Conservation (phyloP, 2,113 vertebrate genomes). For the Sylvia atricapilla region DNA sequence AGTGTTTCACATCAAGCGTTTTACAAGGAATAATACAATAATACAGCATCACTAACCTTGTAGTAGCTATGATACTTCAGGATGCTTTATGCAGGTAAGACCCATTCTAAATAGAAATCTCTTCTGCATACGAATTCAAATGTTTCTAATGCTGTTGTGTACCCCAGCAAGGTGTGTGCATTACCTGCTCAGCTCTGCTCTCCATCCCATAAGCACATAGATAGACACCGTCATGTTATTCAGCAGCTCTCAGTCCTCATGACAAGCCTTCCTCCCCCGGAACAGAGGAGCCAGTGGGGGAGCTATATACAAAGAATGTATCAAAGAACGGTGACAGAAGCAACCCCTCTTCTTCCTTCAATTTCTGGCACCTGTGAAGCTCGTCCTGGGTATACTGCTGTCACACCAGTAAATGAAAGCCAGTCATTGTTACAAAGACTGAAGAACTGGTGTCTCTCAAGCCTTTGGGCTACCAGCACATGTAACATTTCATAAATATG, state of each 20-base stretch:
- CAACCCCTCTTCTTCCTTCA: background rate
- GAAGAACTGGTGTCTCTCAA: background rate
- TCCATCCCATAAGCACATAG: background rate
- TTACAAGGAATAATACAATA: background rate
- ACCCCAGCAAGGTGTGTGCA: background rate
- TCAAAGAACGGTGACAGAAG: background rate
- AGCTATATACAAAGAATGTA: background rate
- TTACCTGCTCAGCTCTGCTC: background rate
- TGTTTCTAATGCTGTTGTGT: background rate
- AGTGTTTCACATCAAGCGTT: background rate
- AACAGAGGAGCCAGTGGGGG: background rate
- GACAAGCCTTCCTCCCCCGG: background rate
- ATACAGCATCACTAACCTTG: background rate
- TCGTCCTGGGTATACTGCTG: background rate
- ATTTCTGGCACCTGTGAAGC: background rate
- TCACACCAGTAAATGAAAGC: background rate
- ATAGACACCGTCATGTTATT: background rate
- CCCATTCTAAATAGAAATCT: background rate
- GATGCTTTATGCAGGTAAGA: background rate
- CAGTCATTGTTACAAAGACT: background rate
- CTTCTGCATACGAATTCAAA: background rate
- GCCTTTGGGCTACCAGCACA: background rate
- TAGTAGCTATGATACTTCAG: background rate
- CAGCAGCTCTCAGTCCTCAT: background rate
- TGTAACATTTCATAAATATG: background rate